A percentile compares a stretch with the other conserved stretches of the same genome.
Evolutionary conservation across 2,113 vertebrate genomes (phyloP).

Genomic region (Thermophis baileyi): DNA sequence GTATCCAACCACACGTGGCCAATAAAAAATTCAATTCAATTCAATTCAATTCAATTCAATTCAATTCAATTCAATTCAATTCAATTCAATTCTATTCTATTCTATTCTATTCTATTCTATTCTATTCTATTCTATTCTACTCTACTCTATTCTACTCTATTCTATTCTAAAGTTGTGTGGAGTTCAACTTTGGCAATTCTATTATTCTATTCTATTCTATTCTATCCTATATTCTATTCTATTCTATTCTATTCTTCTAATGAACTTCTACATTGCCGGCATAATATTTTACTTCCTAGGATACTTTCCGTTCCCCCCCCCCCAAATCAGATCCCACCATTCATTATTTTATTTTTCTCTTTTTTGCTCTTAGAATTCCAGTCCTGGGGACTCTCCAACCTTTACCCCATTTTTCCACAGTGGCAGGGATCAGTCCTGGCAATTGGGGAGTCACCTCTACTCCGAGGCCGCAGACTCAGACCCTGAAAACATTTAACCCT

Average conservation of each 20-base stretch:
- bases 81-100: no score
- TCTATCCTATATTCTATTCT: no score
- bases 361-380: background rate
- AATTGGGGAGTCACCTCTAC: background rate
- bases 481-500: background rate
- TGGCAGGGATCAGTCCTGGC: background rate
- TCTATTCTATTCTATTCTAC: no score
- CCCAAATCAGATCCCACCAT: background rate
- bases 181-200: no score
- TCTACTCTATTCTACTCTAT: no score
- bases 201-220: no score
- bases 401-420: background rate
- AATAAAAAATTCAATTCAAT: background rate
- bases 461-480: background rate
- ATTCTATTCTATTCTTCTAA: background rate
- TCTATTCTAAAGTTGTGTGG: no score
- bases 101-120: no score
- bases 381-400: background rate
- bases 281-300: background rate
- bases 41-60: no score
- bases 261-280: background rate
- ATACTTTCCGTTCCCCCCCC: background rate
- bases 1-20: background rate
- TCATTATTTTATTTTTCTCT: background rate
- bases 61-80: no score